These are phyloP conservation scores for Clostera curtula DNA, from an alignment of 2,888 invertebrate species.

Conservation along the genomic window DNA sequence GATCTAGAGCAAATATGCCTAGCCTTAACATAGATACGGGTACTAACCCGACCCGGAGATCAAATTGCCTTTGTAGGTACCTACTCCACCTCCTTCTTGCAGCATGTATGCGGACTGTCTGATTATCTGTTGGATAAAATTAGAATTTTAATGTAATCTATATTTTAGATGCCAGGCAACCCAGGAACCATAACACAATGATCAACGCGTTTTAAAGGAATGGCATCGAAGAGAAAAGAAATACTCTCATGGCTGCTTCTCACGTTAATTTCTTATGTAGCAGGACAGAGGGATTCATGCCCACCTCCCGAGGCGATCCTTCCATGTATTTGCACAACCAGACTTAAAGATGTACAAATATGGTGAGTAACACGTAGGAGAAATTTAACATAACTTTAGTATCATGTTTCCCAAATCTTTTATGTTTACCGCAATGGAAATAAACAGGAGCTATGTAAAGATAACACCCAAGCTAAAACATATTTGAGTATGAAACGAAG, in stretches of 20 bases:
- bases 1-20: too few species aligned
- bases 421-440: neutral
- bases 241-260: constrained; percentile 47
- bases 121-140: too few species aligned
- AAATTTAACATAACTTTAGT: neutral
- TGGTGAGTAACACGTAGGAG: constrained; percentile 72
- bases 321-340: constrained; percentile 87
- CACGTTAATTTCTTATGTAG: constrained; percentile 26
- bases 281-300: constrained; percentile 65
- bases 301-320: constrained; percentile 85
- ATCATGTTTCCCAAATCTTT: neutral
- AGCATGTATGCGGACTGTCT: too few species aligned
- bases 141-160: too few species aligned
- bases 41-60: too few species aligned
- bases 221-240: constrained; percentile 49
- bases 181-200: constrained; percentile 68
- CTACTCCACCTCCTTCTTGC: too few species aligned
- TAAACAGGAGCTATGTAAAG: too few species aligned
- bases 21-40: too few species aligned
- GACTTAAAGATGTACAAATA: constrained; percentile 87
- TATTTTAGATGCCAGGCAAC: too few species aligned
- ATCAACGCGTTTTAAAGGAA: constrained; percentile 49
- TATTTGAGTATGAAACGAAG: too few species aligned
- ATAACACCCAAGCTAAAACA: too few species aligned
- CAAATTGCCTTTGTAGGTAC: too few species aligned